These are phyloP conservation scores for Neoaliturus tenellus DNA, from an alignment of 2,888 invertebrate species.

Conservation along the genomic window DNA sequence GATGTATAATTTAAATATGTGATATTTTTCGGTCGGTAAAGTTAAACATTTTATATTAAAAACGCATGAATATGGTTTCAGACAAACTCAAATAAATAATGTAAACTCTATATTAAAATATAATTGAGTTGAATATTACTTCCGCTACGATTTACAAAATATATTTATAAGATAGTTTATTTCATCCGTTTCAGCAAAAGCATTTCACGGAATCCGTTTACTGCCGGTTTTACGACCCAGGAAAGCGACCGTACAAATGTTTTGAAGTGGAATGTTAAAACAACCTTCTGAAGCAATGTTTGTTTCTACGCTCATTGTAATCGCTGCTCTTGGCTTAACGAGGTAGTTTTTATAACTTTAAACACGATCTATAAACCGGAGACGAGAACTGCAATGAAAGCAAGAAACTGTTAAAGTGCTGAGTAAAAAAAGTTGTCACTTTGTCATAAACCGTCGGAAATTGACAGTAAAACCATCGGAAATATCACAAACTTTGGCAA, in stretches of 20 bases:
- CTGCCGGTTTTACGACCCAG: neutral
- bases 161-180: too few relatives aligned
- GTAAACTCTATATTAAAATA: too few relatives aligned
- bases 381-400: neutral
- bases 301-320: neutral
- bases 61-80: too few relatives aligned
- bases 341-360: neutral
- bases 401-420: neutral
- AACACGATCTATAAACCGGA: neutral
- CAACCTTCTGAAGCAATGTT: neutral
- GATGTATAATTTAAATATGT: too few relatives aligned
- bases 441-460: neutral
- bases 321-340: neutral
- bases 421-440: neutral
- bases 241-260: neutral
- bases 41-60: too few relatives aligned
- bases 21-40: too few relatives aligned
- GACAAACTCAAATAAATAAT: too few relatives aligned
- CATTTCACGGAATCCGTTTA: neutral
- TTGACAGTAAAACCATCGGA: neutral
- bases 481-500: neutral
- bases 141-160: too few relatives aligned
- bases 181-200: too few relatives aligned
- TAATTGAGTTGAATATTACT: too few relatives aligned
- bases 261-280: neutral